Evolutionary conservation across 2,113 vertebrate species (phyloP).

Genomic region (Silurus meridionalis): DNA sequence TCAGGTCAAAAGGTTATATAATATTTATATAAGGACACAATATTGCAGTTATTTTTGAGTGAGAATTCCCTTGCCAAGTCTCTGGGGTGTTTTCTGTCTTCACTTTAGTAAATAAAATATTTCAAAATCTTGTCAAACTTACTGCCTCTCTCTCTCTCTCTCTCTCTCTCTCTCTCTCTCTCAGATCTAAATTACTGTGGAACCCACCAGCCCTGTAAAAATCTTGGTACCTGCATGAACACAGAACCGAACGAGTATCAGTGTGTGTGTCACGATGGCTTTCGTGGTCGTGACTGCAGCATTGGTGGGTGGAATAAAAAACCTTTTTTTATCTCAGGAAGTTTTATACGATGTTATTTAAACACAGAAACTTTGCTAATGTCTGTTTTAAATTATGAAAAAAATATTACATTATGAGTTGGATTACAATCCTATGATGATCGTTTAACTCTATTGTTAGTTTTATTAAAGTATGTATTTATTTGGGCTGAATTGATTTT

Average conservation of each 20-base stretch:
- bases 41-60: neutral
- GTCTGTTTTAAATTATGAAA: neutral
- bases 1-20: neutral
- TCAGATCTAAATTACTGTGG: constrained; percentile 81
- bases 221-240: constrained; percentile 78
- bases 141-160: constrained; percentile 18
- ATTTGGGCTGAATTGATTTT: neutral
- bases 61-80: neutral
- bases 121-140: neutral
- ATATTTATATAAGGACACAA: constrained; percentile 8
- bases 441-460: neutral
- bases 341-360: neutral
- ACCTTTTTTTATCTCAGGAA: neutral
- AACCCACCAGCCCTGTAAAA: constrained; percentile 77
- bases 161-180: constrained; percentile 10
- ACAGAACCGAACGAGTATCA: constrained; percentile 79
- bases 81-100: neutral
- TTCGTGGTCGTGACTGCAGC: constrained; percentile 75
- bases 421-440: neutral
- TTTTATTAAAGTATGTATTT: neutral
- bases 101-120: neutral
- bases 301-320: constrained; percentile 66
- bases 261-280: constrained; percentile 78
- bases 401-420: neutral
- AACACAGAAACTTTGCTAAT: neutral